Evolutionary conservation across 2,888 invertebrate genomes (phyloP).

Genomic region (Rhagonycha lutea): DNA sequence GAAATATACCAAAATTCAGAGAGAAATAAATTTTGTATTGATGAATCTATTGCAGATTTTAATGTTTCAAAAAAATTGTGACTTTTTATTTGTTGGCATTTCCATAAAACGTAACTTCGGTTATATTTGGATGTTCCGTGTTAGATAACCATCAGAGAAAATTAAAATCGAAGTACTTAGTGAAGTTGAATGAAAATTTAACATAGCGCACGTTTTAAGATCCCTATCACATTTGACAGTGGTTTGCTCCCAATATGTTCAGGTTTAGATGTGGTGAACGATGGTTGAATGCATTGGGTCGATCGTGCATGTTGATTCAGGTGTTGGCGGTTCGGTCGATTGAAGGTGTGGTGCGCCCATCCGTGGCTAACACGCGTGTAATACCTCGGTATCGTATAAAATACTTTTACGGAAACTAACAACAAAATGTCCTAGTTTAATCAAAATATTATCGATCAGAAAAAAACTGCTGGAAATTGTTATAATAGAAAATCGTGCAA

Average conservation of each 20-base stretch:
- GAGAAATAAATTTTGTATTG: background rate
- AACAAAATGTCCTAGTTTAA: background rate
- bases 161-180: background rate
- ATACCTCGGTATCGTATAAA: conserved; percentile 23
- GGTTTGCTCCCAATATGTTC: conserved; percentile 43
- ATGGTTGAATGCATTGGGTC: conserved; percentile 39
- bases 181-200: background rate
- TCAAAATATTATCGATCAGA: background rate
- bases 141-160: background rate
- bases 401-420: conserved; percentile 8
- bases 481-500: background rate
- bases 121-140: background rate
- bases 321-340: conserved; percentile 37
- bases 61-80: background rate
- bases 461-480: conserved; percentile 3
- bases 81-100: background rate
- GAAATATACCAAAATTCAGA: too few species aligned
- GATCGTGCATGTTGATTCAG: conserved; percentile 46
- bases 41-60: background rate
- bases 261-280: conserved; percentile 38
- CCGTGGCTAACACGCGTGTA: conserved; percentile 28
- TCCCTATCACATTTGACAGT: conserved; percentile 45
- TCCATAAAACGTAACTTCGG: background rate
- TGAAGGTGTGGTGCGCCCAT: conserved; percentile 29
- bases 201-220: conserved; percentile 21